Conservation (phyloP, 2,888 invertebrate genomes). For the Notocelia uddmanniana region DNA sequence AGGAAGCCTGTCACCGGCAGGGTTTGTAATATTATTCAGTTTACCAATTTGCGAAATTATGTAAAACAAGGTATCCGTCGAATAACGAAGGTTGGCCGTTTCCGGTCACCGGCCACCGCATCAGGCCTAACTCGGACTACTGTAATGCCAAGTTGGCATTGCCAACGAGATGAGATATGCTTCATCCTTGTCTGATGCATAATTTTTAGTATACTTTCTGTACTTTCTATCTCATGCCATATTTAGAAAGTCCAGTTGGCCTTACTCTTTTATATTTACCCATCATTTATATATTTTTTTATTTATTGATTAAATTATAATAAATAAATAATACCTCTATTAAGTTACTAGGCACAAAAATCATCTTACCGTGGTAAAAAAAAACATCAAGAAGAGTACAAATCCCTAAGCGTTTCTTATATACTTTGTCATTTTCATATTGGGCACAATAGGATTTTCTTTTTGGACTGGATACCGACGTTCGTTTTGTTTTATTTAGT, state of each 20-base stretch:
- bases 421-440: neutral
- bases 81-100: conserved; percentile 30
- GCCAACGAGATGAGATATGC: too few species aligned
- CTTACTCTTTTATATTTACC: too few species aligned
- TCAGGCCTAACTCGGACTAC: conserved; percentile 11
- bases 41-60: conserved; percentile 35
- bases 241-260: too few species aligned
- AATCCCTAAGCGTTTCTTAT: neutral
- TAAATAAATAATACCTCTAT: too few species aligned
- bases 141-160: neutral
- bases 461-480: neutral
- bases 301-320: too few species aligned
- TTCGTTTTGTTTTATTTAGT: too few species aligned
- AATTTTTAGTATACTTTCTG: too few species aligned
- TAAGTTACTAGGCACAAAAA: conserved; percentile 35
- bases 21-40: conserved; percentile 28
- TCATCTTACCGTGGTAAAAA: conserved; percentile 24
- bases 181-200: too few species aligned
- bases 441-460: neutral
- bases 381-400: neutral
- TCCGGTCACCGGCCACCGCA: conserved; percentile 35
- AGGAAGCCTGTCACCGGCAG: neutral
- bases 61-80: conserved; percentile 41
- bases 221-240: too few species aligned
- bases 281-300: too few species aligned